Evolutionary conservation across 2,888 invertebrate genomes (phyloP).

Genomic region (Chironomus riparius): DNA sequence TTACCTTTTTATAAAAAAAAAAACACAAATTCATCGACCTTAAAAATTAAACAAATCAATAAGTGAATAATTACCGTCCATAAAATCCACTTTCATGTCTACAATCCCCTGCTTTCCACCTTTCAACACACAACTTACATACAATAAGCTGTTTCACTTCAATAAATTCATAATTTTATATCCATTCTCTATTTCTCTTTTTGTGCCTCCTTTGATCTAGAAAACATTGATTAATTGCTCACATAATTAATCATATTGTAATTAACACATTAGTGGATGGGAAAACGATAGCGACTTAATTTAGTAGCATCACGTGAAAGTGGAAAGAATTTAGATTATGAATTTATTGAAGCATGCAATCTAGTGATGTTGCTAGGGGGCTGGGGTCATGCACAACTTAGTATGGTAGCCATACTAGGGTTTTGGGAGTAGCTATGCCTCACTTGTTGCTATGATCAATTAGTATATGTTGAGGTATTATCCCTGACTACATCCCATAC

Average conservation of each 20-base stretch:
- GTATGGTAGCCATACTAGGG: no score
- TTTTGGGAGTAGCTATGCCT: no score
- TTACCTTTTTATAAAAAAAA: not conserved
- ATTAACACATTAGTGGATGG: conserved; percentile 2
- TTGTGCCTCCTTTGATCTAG: not conserved
- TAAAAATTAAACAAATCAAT: not conserved
- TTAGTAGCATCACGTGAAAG: not conserved
- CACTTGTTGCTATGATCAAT: no score
- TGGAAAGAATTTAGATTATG: not conserved
- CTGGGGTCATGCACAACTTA: no score
- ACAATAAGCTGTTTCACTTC: not conserved
- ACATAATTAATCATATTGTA: conserved; percentile 24
- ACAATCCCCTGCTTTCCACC: not conserved
- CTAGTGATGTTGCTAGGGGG: not conserved
- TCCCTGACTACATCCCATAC: no score
- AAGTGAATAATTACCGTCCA: not conserved
- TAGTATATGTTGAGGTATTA: no score
- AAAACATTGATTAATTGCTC: not conserved
- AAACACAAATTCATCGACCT: not conserved
- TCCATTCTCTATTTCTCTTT: no score
- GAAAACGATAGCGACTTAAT: not conserved
- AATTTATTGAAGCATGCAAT: not conserved
- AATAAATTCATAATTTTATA: conserved; percentile 1
- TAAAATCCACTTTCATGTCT: not conserved
- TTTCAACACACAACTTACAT: not conserved